These are phyloP conservation scores for Ecliptopera silaceata DNA, from an alignment of 2,888 invertebrate genomes.

Conservation along the genomic window DNA sequence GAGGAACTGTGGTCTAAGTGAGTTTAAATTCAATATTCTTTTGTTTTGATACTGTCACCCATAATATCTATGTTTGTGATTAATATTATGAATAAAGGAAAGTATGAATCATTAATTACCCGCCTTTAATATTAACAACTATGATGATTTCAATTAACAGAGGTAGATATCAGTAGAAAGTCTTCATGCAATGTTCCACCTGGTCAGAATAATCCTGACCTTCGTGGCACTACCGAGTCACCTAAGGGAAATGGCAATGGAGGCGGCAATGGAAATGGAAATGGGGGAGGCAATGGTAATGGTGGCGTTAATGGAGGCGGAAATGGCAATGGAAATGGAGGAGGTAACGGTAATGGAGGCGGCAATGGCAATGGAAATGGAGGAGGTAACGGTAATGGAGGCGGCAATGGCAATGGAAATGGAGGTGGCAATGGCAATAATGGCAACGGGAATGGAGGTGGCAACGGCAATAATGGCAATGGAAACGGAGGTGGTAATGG, in stretches of 20 bases:
- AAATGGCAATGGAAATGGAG: conserved; percentile 4
- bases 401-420: background rate
- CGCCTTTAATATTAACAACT: background rate
- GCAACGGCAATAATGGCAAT: background rate
- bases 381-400: conserved; percentile 1
- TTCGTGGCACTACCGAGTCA: conserved; percentile 5
- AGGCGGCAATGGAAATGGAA: conserved; percentile 5
- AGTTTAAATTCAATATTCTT: background rate
- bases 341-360: background rate
- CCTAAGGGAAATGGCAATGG: conserved; percentile 7
- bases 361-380: conserved; percentile 1
- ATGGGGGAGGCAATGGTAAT: background rate
- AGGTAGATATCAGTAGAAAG: conserved; percentile 18
- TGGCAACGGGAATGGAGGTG: conserved; percentile 1
- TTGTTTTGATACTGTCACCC: too few relatives aligned
- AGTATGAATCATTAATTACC: too few relatives aligned
- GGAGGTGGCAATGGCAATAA: conserved; percentile 5
- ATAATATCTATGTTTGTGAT: background rate
- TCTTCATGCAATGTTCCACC: conserved; percentile 15
- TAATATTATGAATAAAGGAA: too few relatives aligned
- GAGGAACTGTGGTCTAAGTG: conserved; percentile 56
- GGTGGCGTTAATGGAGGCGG: background rate
- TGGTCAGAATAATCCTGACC: conserved; percentile 10
- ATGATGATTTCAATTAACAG: conserved; percentile 4
- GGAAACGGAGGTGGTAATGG: background rate